Conservation (phyloP, 2,113 vertebrate species). For the Cyprinodon brontotheroides region DNA sequence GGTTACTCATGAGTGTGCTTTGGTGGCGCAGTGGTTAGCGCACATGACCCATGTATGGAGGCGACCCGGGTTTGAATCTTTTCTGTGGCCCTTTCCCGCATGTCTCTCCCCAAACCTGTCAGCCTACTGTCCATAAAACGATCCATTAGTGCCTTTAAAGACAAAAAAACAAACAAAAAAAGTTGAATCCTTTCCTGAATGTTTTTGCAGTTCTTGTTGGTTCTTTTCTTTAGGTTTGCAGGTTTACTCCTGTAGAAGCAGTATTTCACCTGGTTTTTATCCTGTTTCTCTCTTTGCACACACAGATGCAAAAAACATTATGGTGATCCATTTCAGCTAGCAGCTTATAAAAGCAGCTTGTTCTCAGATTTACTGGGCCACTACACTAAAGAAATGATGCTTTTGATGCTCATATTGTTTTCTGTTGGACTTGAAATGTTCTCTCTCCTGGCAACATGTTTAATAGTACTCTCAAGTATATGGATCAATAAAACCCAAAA, state of each 20-base stretch:
- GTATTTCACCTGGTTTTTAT: not conserved
- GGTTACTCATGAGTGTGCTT: too few relatives aligned
- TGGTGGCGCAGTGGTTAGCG: too few relatives aligned
- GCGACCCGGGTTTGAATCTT: too few relatives aligned
- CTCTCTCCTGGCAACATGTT: not conserved
- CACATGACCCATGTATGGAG: too few relatives aligned
- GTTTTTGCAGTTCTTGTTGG: not conserved
- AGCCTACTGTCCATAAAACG: too few relatives aligned
- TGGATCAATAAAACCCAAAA: not conserved
- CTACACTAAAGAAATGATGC: not conserved
- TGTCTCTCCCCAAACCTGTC: too few relatives aligned
- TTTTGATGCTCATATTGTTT: not conserved
- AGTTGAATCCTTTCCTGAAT: too few relatives aligned
- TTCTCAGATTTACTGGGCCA: not conserved
- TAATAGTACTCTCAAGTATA: not conserved
- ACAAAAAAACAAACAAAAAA: too few relatives aligned
- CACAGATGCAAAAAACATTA: not conserved
- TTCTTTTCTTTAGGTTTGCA: not conserved
- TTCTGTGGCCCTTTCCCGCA: too few relatives aligned
- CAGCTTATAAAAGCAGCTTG: not conserved
- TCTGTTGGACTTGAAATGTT: not conserved
- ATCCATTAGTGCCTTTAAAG: too few relatives aligned
- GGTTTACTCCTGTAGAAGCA: not conserved
- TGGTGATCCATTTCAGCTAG: not conserved
- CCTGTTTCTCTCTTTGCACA: not conserved